These are phyloP conservation scores for Solen grandis DNA, from an alignment of 1,140 invertebrate species.

Conservation along the genomic window DNA sequence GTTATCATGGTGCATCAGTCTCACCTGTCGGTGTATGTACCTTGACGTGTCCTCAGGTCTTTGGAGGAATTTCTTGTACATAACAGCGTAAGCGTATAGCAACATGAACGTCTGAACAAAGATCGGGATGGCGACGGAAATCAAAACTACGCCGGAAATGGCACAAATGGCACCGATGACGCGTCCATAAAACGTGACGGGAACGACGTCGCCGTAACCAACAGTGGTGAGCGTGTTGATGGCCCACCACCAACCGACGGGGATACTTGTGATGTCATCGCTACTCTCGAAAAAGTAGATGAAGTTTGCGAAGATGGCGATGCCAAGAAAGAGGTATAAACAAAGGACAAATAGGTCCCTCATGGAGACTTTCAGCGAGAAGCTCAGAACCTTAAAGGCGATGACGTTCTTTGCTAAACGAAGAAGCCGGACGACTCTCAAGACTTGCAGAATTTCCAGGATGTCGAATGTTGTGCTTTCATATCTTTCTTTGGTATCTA, in stretches of 20 bases:
- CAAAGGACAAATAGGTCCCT: constrained; percentile 66
- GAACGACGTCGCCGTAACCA: constrained; percentile 96
- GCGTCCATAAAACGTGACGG: constrained; percentile 68
- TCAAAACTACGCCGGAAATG: constrained; percentile 84
- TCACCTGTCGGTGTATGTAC: constrained; percentile 19
- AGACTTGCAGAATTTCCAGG: constrained; percentile 93
- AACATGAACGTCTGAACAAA: constrained; percentile 91
- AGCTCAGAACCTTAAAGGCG: constrained; percentile 91
- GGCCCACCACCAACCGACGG: constrained; percentile 95
- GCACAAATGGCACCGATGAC: constrained; percentile 91
- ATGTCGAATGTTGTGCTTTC: constrained; percentile 51
- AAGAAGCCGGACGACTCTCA: constrained; percentile 98
- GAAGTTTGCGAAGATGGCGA: constrained; percentile 66
- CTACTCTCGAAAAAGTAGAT: constrained; percentile 79
- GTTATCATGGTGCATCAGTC: constrained; percentile 3
- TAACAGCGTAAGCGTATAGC: constrained; percentile 64
- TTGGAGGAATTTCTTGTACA: constrained; percentile 45
- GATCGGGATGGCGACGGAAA: constrained; percentile 88
- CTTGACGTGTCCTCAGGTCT: constrained; percentile 30
- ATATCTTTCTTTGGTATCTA: constrained; percentile 45
- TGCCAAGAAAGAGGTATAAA: constrained; percentile 62
- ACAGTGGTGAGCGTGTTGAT: constrained; percentile 96
- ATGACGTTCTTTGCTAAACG: constrained; percentile 90
- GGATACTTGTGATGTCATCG: constrained; percentile 88
- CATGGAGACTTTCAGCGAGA: constrained; percentile 83